These are phyloP conservation scores for Balanococcus diminutus DNA, from an alignment of 2,888 invertebrate genomes.

Conservation along the genomic window DNA sequence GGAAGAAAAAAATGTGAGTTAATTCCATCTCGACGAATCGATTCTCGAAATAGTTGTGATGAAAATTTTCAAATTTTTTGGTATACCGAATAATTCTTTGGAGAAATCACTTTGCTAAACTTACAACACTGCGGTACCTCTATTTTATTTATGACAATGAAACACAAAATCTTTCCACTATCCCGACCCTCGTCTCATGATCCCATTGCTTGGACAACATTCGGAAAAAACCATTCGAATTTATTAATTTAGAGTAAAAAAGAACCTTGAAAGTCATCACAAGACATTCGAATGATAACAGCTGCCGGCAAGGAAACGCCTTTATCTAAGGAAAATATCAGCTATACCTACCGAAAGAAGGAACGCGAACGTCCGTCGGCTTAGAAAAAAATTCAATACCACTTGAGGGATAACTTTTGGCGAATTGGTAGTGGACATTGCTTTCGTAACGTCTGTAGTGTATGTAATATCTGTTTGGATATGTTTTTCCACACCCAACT, in stretches of 20 bases:
- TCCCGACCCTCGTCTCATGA: not conserved
- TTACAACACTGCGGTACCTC: no score
- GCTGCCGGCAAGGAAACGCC: slow-evolving; percentile 18
- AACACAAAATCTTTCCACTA: not conserved
- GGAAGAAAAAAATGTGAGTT: no score
- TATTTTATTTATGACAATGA: no score
- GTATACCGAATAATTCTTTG: no score
- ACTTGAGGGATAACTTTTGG: slow-evolving; percentile 19
- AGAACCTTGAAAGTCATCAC: slow-evolving; percentile 14
- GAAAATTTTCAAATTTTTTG: no score
- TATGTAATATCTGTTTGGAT: not conserved
- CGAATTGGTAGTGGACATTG: not conserved
- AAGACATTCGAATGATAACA: slow-evolving; percentile 5
- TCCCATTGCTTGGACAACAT: not conserved
- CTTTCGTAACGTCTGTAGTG: not conserved
- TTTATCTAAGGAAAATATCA: slow-evolving; percentile 25
- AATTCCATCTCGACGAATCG: no score
- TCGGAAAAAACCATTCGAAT: not conserved
- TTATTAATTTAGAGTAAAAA: not conserved
- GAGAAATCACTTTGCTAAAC: no score
- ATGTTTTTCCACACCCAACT: slow-evolving; percentile 10
- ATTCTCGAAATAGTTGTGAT: no score
- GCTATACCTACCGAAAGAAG: not conserved
- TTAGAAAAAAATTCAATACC: not conserved
- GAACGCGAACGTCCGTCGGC: not conserved